These are phyloP conservation scores for Rhopalosiphum padi DNA, from an alignment of 1,140 invertebrate species.

Conservation along the genomic window DNA sequence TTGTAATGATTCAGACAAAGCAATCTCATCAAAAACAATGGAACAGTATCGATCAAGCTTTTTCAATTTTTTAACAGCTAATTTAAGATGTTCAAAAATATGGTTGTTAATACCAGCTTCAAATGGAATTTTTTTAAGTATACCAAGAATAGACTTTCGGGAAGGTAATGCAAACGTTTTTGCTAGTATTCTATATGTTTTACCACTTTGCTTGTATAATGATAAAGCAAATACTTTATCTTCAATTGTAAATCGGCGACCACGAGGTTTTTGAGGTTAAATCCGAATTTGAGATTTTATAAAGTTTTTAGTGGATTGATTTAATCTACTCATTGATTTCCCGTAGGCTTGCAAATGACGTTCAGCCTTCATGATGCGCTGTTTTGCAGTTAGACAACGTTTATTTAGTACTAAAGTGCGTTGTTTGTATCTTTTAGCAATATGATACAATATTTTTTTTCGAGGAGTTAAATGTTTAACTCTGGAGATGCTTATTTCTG, in stretches of 20 bases:
- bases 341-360: no score
- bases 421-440: not conserved
- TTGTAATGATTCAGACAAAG: not conserved
- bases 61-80: not conserved
- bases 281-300: no score
- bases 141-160: not conserved
- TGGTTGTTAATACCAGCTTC: not conserved
- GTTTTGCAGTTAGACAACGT: not conserved
- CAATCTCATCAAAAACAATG: not conserved
- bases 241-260: no score
- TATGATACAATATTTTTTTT: not conserved
- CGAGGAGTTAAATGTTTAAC: not conserved
- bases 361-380: no score
- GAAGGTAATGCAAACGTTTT: not conserved
- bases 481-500: no score
- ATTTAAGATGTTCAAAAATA: not conserved
- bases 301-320: no score
- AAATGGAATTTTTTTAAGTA: not conserved
- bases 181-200: not conserved
- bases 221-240: no score
- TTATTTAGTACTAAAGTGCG: not conserved
- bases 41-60: constrained; percentile 1
- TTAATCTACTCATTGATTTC: no score
- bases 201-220: no score
- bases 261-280: no score